phyloP scores from a whole-genome alignment of 2,888 invertebrate genomes.

The Corythucha ciliata region DNA sequence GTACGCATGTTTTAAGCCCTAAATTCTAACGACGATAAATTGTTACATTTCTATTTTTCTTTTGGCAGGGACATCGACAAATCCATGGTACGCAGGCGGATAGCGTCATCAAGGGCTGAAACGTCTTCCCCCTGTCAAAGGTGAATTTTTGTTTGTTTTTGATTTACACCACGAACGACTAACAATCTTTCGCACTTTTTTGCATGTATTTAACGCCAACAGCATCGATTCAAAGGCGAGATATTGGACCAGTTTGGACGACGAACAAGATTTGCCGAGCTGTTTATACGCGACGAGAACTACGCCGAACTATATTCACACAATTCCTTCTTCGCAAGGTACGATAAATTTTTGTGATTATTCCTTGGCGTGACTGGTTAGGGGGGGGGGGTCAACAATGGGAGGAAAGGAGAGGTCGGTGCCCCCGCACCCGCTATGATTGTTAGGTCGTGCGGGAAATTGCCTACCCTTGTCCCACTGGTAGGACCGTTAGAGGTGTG shows the following conservation, averaged over 20 bases:
- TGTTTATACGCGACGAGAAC: conserved; percentile 66
- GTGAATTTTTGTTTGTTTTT: background rate
- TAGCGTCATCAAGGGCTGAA: conserved; percentile 6
- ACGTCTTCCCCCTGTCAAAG: conserved; percentile 12
- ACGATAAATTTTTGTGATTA: no score
- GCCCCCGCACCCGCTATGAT: no score
- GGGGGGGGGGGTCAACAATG: no score
- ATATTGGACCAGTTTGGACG: conserved; percentile 41
- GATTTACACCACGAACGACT: background rate
- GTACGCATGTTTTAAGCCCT: no score
- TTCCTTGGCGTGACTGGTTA: no score
- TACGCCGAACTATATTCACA: conserved; percentile 41
- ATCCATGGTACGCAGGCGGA: background rate
- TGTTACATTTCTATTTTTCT: no score
- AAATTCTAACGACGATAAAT: no score
- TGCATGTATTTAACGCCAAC: background rate
- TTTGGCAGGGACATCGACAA: conserved; percentile 15
- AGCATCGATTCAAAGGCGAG: conserved; percentile 11
- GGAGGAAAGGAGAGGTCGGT: no score
- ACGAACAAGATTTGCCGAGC: conserved; percentile 65
- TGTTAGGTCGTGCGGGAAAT: no score
- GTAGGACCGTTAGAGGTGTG: no score
- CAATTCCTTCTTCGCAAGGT: conserved; percentile 42
- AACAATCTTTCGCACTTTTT: background rate
- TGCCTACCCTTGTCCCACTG: no score